Evolutionary conservation across 2,797 vertebrate genomes (phyloP).

Genomic region (Sarcophilus harrisii): DNA sequence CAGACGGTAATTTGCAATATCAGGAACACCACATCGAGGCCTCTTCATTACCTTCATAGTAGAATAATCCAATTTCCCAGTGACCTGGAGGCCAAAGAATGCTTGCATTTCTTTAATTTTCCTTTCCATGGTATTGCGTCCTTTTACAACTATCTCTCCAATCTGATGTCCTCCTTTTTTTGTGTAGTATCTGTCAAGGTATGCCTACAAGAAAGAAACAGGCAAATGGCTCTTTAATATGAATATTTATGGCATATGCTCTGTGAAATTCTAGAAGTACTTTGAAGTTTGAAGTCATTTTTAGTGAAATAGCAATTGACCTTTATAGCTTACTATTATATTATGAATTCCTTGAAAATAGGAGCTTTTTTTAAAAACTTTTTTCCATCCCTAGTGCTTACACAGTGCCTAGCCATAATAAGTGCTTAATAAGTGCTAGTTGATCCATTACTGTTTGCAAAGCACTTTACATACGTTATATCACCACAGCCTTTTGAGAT

Average conservation of each 20-base stretch:
- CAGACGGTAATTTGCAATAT: slow-evolving; percentile 86
- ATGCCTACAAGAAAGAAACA: slow-evolving; percentile 65
- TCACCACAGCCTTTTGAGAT: background rate
- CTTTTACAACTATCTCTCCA: slow-evolving; percentile 61
- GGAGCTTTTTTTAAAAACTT: background rate
- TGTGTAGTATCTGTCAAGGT: slow-evolving; percentile 73
- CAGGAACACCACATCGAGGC: slow-evolving; percentile 90
- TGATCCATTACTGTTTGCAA: background rate
- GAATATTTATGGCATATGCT: background rate
- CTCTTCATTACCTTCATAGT: slow-evolving; percentile 88
- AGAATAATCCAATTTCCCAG: slow-evolving; percentile 83
- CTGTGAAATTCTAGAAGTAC: background rate
- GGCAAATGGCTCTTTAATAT: slow-evolving; percentile 5
- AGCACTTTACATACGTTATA: background rate
- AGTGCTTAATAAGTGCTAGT: background rate
- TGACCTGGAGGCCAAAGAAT: slow-evolving; percentile 88
- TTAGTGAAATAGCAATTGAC: background rate
- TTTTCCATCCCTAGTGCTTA: background rate
- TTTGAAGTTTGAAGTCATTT: background rate
- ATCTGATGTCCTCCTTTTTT: slow-evolving; percentile 58
- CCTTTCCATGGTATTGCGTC: slow-evolving; percentile 62
- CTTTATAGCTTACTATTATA: background rate
- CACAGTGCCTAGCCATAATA: background rate
- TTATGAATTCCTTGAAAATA: background rate
- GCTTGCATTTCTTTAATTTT: slow-evolving; percentile 89